Conservation (phyloP, 2,797 vertebrate species). For the Xerus rutilus region DNA sequence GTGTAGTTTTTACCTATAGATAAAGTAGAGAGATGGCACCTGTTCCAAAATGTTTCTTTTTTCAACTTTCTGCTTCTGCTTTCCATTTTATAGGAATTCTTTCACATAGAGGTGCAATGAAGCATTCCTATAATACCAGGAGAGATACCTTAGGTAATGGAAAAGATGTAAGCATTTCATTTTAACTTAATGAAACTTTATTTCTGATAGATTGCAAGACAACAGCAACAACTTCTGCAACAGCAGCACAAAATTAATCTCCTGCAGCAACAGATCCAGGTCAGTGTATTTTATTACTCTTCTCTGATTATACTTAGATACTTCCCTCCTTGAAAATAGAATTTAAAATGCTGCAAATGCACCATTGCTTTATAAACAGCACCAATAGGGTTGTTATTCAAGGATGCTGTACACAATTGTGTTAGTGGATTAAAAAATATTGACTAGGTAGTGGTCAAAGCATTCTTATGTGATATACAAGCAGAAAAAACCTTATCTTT, state of each 20-base stretch:
- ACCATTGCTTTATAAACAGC: constrained; percentile 74
- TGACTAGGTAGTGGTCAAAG: background rate
- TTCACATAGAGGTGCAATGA: constrained; percentile 66
- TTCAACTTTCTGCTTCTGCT: constrained; percentile 28
- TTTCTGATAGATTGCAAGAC: constrained; percentile 96
- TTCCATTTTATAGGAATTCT: constrained; percentile 33
- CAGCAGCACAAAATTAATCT: constrained; percentile 99
- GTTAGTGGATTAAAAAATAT: constrained; percentile 6
- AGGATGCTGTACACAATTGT: constrained; percentile 17
- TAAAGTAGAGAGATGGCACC: constrained; percentile 6
- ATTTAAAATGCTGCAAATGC: constrained; percentile 82
- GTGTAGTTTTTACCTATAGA: background rate
- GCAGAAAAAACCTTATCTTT: constrained; percentile 18
- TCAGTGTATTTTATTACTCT: constrained; percentile 92
- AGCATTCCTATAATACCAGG: constrained; percentile 58
- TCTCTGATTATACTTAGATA: constrained; percentile 85
- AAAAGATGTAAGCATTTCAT: constrained; percentile 82
- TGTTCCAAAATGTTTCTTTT: constrained; percentile 5
- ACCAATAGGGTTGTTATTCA: constrained; percentile 68
- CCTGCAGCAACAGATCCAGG: constrained; percentile 99
- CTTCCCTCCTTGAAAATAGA: constrained; percentile 82
- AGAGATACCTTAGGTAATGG: constrained; percentile 74
- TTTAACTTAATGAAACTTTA: constrained; percentile 89
- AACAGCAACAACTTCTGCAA: constrained; percentile 99
- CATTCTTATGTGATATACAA: constrained; percentile 2